A percentile compares a stretch with the other conserved stretches of the same genome.
These are phyloP conservation scores for Gobius niger DNA, from an alignment of 2,113 vertebrate genomes.

Conservation along the genomic window DNA sequence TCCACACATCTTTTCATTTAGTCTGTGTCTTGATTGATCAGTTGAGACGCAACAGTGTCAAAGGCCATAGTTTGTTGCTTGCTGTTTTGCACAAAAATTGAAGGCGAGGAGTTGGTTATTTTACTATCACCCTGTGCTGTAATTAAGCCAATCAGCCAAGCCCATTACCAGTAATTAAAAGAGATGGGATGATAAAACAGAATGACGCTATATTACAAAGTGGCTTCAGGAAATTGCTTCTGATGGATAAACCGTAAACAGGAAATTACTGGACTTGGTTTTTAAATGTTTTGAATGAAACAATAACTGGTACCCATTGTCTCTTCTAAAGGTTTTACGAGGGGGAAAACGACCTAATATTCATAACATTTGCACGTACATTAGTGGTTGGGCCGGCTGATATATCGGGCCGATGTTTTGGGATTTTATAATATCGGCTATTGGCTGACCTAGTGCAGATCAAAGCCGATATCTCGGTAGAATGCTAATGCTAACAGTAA, in stretches of 20 bases:
- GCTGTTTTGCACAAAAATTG: constrained; percentile 4
- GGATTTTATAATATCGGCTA: too few species aligned
- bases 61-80: constrained; percentile 3
- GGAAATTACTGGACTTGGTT: neutral
- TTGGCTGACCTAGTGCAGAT: too few species aligned
- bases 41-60: constrained; percentile 16
- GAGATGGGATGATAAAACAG: constrained; percentile 26
- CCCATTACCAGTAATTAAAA: constrained; percentile 41
- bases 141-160: constrained; percentile 29
- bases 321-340: too few species aligned
- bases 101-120: neutral
- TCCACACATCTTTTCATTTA: neutral
- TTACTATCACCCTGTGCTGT: neutral
- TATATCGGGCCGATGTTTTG: too few species aligned
- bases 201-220: constrained; percentile 4
- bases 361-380: too few species aligned
- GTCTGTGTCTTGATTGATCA: constrained; percentile 13
- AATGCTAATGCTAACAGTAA: too few species aligned
- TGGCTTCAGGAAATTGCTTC: constrained; percentile 1
- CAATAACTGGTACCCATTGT: too few species aligned
- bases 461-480: too few species aligned
- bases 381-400: too few species aligned
- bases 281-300: neutral
- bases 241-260: neutral
- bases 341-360: too few species aligned